These are phyloP conservation scores for Apistogramma diplotaenia DNA, from an alignment of 2,113 vertebrate species.

Conservation along the genomic window DNA sequence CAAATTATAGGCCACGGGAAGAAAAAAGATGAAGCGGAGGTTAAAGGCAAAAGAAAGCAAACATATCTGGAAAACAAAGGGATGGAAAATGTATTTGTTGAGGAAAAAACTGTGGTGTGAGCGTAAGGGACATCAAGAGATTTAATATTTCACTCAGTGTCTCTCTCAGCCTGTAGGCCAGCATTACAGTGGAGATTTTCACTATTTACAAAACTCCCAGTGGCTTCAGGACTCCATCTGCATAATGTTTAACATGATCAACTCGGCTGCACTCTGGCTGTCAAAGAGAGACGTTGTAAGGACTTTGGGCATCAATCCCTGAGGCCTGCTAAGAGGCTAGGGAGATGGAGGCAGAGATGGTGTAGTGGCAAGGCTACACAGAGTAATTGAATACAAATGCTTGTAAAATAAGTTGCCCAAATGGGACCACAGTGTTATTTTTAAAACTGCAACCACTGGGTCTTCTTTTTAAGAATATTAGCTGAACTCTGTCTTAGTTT, in stretches of 20 bases:
- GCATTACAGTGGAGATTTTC: conserved; percentile 53
- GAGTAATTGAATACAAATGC: conserved; percentile 10
- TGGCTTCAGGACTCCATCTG: conserved; percentile 52
- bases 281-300: conserved; percentile 53
- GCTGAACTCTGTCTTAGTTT: not conserved
- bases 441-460: not conserved
- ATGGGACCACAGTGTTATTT: not conserved
- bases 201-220: conserved; percentile 64
- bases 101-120: not conserved
- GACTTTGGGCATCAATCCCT: conserved; percentile 50
- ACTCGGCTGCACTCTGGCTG: conserved; percentile 38
- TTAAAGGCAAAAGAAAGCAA: conserved; percentile 37
- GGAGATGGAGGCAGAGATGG: not conserved
- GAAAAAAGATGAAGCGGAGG: not conserved
- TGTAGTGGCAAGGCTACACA: not conserved
- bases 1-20: conserved; percentile 2
- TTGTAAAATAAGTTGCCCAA: not conserved
- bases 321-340: conserved; percentile 20
- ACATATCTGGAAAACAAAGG: conserved; percentile 46
- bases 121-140: conserved; percentile 9
- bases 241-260: conserved; percentile 68
- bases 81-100: conserved; percentile 6
- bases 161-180: conserved; percentile 43
- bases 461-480: not conserved
- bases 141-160: conserved; percentile 50